phyloP scores from a whole-genome alignment of 2,113 vertebrate species.

The Megalops atlanticus region DNA sequence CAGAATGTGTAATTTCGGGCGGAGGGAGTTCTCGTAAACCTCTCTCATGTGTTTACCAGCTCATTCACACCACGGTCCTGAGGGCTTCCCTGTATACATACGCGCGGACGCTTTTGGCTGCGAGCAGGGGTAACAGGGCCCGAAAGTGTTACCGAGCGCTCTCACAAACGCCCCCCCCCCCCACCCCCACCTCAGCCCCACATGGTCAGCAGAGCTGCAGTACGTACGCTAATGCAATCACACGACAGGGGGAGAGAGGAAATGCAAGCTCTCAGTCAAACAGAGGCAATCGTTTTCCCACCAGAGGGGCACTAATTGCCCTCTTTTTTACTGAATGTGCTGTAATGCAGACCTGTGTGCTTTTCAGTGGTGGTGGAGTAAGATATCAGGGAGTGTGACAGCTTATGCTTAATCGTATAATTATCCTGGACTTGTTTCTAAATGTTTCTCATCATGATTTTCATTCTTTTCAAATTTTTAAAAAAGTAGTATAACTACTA shows the following conservation, averaged over 20 bases:
- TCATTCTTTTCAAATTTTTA: too few relatives aligned
- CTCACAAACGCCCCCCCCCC: not conserved
- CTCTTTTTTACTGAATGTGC: slow-evolving; percentile 16
- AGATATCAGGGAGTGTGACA: not conserved
- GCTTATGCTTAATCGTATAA: not conserved
- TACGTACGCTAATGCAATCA: not conserved
- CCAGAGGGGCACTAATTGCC: slow-evolving; percentile 2
- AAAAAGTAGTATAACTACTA: too few relatives aligned
- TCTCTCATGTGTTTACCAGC: slow-evolving; percentile 3
- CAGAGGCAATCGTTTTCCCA: slow-evolving; percentile 15
- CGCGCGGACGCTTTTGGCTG: slow-evolving; percentile 16
- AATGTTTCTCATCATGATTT: too few relatives aligned
- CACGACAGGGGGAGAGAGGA: not conserved
- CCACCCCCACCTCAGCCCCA: not conserved
- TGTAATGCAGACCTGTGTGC: not conserved
- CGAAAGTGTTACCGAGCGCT: not conserved
- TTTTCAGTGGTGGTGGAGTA: not conserved
- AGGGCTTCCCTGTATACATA: not conserved
- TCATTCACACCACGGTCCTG: not conserved
- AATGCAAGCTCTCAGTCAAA: slow-evolving; percentile 13
- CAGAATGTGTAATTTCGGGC: not conserved
- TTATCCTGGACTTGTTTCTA: not conserved
- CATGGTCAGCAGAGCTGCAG: not conserved
- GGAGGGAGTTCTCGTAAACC: not conserved
- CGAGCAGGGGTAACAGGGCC: not conserved